These are phyloP conservation scores for Conomelus anceps DNA, from an alignment of 2,888 invertebrate genomes.

Conservation along the genomic window DNA sequence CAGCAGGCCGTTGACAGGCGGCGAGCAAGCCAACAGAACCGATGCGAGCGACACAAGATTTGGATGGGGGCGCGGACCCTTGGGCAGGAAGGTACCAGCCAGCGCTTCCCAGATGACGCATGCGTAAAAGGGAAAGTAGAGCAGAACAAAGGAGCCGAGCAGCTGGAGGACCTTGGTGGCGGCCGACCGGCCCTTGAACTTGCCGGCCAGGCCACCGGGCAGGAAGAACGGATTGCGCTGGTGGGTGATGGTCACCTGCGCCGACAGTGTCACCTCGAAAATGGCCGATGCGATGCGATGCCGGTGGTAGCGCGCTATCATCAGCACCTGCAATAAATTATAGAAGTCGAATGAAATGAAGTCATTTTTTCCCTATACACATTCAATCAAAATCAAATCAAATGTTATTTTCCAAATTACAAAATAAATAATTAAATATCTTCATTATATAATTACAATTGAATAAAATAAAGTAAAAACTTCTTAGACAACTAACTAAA, in stretches of 20 bases:
- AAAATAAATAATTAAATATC: too few relatives aligned
- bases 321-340: constrained; percentile 39
- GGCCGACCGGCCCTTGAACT: constrained; percentile 51
- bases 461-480: too few relatives aligned
- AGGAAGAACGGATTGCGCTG: constrained; percentile 64
- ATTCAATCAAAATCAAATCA: too few relatives aligned
- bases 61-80: constrained; percentile 34
- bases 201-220: constrained; percentile 38
- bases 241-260: constrained; percentile 76
- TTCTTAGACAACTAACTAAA: too few relatives aligned
- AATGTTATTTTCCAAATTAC: too few relatives aligned
- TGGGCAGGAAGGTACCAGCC: constrained; percentile 18
- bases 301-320: constrained; percentile 61
- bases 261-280: constrained; percentile 75
- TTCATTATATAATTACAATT: too few relatives aligned
- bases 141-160: constrained; percentile 60
- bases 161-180: constrained; percentile 64
- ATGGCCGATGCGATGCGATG: constrained; percentile 79
- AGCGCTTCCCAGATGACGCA: constrained; percentile 59
- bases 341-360: neutral
- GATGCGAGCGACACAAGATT: constrained; percentile 54
- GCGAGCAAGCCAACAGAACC: constrained; percentile 60
- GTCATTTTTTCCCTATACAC: too few relatives aligned
- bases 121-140: constrained; percentile 69
- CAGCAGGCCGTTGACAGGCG: constrained; percentile 66